These are phyloP conservation scores for Theretra japonica DNA, from an alignment of 2,888 invertebrate genomes.

Conservation along the genomic window DNA sequence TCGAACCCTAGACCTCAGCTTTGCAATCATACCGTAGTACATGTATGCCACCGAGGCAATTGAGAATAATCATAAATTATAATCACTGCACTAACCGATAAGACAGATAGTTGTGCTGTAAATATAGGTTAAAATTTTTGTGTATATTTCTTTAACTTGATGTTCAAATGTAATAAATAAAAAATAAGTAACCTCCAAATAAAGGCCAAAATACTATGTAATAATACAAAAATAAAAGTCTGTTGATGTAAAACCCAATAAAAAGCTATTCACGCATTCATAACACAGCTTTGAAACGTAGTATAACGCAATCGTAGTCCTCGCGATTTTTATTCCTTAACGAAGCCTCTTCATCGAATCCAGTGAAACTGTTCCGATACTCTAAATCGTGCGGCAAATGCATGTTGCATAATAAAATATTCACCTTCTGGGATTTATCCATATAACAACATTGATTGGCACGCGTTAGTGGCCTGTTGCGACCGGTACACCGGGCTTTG, in stretches of 20 bases:
- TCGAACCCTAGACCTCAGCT: no score
- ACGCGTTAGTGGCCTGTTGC: constrained; percentile 30
- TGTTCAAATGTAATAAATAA: not conserved
- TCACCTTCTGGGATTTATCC: constrained; percentile 12
- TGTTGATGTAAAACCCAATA: not conserved
- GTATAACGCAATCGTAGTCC: no score
- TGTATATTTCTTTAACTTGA: not conserved
- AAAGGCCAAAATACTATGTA: no score
- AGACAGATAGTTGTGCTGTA: no score
- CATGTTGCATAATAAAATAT: not conserved
- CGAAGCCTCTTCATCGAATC: not conserved
- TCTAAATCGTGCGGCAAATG: not conserved
- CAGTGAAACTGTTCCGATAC: not conserved
- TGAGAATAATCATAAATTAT: no score
- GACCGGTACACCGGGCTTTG: constrained; percentile 28
- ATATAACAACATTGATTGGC: constrained; percentile 35
- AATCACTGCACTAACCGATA: no score
- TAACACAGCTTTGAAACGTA: not conserved
- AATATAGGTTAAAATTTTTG: no score
- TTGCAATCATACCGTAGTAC: no score
- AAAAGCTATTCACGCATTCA: not conserved
- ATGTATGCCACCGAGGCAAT: no score
- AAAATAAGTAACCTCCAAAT: no score
- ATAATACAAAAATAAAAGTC: not conserved
- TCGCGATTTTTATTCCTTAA: not conserved